A percentile compares a stretch with the other conserved stretches of the same genome.
Conservation (phyloP, 2,888 invertebrate genomes). For the Mimas tiliae region DNA sequence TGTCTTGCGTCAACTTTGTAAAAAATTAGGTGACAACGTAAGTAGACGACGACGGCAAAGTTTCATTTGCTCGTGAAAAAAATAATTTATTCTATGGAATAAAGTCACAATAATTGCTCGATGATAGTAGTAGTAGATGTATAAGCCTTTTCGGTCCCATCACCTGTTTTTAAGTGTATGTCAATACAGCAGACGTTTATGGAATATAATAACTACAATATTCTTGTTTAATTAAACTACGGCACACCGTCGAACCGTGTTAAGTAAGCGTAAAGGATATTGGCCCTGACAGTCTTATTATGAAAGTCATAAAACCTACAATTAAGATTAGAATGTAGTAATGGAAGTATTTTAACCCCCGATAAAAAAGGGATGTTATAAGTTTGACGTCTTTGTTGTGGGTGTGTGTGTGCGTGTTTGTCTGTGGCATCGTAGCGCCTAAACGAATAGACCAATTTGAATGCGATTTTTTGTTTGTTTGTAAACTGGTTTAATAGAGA, state of each 20-base stretch:
- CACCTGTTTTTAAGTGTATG: not conserved
- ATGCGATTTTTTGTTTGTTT: no score
- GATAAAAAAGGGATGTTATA: no score
- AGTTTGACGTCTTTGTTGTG: no score
- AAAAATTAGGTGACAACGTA: conserved; percentile 18
- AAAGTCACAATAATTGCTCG: conserved; percentile 1
- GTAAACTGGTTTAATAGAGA: no score
- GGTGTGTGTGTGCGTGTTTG: no score
- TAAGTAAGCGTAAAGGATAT: conserved; percentile 8
- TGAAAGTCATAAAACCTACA: not conserved
- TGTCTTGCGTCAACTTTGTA: conserved; percentile 28
- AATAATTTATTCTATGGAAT: conserved; percentile 1
- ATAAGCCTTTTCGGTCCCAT: not conserved
- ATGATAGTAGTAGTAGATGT: no score
- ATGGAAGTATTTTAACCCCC: not conserved
- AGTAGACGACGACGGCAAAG: conserved; percentile 9
- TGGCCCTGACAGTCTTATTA: not conserved
- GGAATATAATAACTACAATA: no score
- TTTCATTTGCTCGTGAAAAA: conserved; percentile 1
- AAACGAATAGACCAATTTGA: no score
- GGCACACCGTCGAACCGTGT: not conserved
- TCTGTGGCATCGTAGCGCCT: no score
- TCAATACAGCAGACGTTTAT: not conserved
- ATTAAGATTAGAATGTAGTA: not conserved
- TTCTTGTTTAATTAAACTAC: not conserved